Evolutionary conservation across 2,113 vertebrate genomes (phyloP), one percentile per base, ranked within the genome.

Genomic region (Tapirus terrestris): DNA sequence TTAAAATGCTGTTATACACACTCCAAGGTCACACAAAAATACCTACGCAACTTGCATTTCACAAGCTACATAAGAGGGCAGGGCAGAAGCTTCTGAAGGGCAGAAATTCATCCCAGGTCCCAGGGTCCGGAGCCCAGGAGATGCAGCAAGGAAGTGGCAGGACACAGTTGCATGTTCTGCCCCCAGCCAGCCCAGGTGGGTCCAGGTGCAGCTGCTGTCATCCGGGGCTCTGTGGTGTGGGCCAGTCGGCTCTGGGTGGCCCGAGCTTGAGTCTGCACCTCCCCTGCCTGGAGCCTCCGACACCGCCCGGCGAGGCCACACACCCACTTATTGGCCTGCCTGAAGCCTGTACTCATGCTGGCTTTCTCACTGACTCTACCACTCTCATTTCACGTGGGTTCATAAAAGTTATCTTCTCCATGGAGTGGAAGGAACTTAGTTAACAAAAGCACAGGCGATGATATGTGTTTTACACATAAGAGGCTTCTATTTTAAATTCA

Each of bases 391-490:
- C 8, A 10, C 8, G 8, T 8, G 29, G 5, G 23, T 8, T 39
- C 10, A 0, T 2, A 31, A 48, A 39, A 13, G 0, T 7, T 14
- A 4, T 20, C 61, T 48, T 73, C 65, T 61, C 72, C 25, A 1
- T 1, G 60, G 20, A 31, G 45, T 0, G 23, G 63, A 33, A 75
- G 53, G 21, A 7, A 23, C 17, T 9, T 3, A 70, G 56, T 23
- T 8, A 29, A 29, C n/a, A 43, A 4, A 4, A 23, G 58, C 60
- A 33, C 0, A 33, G 58, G 67, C 12, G 12, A 7, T 1, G 29
- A 3, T 13, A 1, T 0, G 0, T 7, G 27, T 18, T 45, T 56
- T 0, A 31, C 8, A 17, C 0, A 1, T 8, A 72, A 20, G 1
- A 39, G 33, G 16, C 79, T 51, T 58, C 70, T 36, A n/a, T 63